Conservation (phyloP, 1,140 invertebrate genomes). For the Bemisia tabaci region DNA sequence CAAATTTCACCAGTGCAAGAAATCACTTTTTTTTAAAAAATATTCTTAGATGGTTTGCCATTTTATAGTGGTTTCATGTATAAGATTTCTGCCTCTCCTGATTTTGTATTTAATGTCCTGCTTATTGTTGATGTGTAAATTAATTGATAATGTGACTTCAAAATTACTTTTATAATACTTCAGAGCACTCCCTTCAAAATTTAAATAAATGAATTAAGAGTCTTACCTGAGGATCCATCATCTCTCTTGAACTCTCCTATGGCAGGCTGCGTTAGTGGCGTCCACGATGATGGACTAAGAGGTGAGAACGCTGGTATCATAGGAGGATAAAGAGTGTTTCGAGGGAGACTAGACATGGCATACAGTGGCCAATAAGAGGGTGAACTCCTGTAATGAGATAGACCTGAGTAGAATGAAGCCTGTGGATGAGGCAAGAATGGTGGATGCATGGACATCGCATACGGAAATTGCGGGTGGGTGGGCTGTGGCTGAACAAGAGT, state of each 20-base stretch:
- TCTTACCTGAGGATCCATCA: background rate
- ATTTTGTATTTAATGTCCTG: too few relatives aligned
- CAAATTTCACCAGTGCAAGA: too few relatives aligned
- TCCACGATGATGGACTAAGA: conserved; percentile 23
- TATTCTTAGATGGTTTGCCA: too few relatives aligned
- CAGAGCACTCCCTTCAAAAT: too few relatives aligned
- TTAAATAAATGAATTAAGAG: background rate
- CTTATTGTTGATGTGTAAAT: too few relatives aligned
- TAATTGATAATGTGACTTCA: too few relatives aligned
- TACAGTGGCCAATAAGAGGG: conserved; percentile 9
- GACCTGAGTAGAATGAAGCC: conserved; percentile 9
- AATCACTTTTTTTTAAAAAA: too few relatives aligned
- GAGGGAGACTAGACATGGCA: conserved; percentile 21
- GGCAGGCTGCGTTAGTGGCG: conserved; percentile 24
- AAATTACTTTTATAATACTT: too few relatives aligned
- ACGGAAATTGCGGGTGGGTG: conserved; percentile 5
- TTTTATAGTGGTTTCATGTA: too few relatives aligned
- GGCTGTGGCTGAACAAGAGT: conserved; percentile 1
- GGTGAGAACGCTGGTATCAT: conserved; percentile 23
- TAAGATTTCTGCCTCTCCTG: too few relatives aligned
- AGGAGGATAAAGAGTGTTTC: conserved; percentile 12
- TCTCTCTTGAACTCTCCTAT: background rate
- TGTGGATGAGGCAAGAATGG: conserved; percentile 8
- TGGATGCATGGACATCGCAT: conserved; percentile 7
- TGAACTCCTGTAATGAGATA: conserved; percentile 15